These are phyloP conservation scores for Marisa cornuarietis DNA, from an alignment of 1,140 invertebrate genomes.

Conservation along the genomic window DNA sequence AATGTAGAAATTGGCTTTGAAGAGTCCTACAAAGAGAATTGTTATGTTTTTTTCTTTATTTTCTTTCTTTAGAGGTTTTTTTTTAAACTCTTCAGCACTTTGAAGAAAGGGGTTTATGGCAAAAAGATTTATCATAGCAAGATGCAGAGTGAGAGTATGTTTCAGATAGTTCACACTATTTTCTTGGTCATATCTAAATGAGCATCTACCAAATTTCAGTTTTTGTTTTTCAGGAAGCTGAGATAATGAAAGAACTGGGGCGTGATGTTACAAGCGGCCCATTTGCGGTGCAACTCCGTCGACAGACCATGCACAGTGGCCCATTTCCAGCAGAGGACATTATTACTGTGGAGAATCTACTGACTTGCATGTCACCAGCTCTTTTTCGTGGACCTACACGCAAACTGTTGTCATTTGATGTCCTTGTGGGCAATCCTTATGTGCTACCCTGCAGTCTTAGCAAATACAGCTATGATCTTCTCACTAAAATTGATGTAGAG, in stretches of 20 bases:
- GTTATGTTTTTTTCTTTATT: too few species aligned
- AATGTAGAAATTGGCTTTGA: too few species aligned
- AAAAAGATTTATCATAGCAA: too few species aligned
- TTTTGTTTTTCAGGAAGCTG: constrained; percentile 31
- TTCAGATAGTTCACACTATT: neutral
- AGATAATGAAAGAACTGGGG: constrained; percentile 29
- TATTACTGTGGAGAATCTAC: constrained; percentile 37
- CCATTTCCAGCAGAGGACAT: constrained; percentile 34
- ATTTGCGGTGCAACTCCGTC: constrained; percentile 27
- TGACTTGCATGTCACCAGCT: constrained; percentile 20
- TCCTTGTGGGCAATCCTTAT: constrained; percentile 38
- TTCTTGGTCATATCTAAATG: neutral
- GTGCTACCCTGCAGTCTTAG: constrained; percentile 15
- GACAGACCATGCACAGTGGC: constrained; percentile 19
- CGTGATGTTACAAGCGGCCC: constrained; percentile 30
- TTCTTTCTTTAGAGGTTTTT: too few species aligned
- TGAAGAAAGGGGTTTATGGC: too few species aligned
- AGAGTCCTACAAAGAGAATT: too few species aligned
- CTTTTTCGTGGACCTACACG: constrained; percentile 32
- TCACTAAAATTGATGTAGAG: constrained; percentile 31
- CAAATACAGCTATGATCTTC: constrained; percentile 25
- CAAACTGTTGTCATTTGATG: constrained; percentile 38
- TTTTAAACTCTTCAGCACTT: too few species aligned
- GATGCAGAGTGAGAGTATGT: neutral
- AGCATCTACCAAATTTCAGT: neutral